Conservation (phyloP, 2,888 invertebrate genomes). For the Hyposoter dolosus region DNA sequence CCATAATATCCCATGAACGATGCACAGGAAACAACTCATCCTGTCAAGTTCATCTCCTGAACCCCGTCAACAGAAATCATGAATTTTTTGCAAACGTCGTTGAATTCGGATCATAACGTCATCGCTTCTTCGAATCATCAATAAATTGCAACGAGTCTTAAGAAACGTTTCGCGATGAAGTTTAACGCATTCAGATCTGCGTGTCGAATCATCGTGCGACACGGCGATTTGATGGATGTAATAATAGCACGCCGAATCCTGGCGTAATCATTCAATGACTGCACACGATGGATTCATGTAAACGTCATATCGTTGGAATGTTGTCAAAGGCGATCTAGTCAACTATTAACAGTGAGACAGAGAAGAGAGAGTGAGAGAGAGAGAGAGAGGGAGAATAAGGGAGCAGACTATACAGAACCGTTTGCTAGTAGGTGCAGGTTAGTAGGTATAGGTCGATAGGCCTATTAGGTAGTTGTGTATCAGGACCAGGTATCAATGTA, state of each 20-base stretch:
- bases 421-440: conserved; percentile 51
- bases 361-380: conserved; percentile 22
- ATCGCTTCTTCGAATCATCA: too few relatives aligned
- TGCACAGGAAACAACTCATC: not conserved
- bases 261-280: conserved; percentile 50
- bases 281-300: conserved; percentile 11
- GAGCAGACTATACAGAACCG: conserved; percentile 31
- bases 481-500: conserved; percentile 71
- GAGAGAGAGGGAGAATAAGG: conserved; percentile 18
- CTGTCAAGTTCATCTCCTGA: not conserved
- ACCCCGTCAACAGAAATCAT: not conserved
- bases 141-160: not conserved
- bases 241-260: conserved; percentile 32
- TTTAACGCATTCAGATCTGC: not conserved
- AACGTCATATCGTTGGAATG: conserved; percentile 62
- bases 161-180: not conserved
- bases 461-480: conserved; percentile 78
- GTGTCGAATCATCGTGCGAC: conserved; percentile 1
- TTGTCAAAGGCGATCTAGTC: conserved; percentile 68
- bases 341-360: conserved; percentile 46
- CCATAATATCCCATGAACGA: conserved; percentile 53
- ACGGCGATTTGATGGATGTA: conserved; percentile 1
- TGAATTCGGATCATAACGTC: too few relatives aligned
- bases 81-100: not conserved
- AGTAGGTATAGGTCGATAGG: conserved; percentile 68